phyloP scores from a whole-genome alignment of 2,888 invertebrate genomes.

The Miltochrista miniata region DNA sequence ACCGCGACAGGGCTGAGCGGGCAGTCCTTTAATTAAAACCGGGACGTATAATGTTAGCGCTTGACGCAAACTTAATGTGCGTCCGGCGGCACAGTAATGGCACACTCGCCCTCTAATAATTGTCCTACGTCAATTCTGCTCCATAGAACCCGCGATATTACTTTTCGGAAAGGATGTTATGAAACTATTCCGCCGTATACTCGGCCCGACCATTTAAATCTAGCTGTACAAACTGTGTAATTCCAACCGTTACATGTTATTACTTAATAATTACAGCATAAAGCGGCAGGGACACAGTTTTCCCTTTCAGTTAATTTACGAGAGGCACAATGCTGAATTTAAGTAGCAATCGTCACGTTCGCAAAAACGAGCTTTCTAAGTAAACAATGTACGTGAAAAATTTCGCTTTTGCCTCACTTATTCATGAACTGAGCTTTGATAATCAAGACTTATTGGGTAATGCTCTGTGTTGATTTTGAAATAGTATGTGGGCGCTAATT shows the following conservation, averaged over 20 bases:
- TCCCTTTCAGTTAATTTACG: conserved; percentile 67
- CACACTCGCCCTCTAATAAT: conserved; percentile 70
- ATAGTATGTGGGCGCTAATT: too few relatives aligned
- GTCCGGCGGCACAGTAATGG: conserved; percentile 73
- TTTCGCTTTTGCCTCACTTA: conserved; percentile 52
- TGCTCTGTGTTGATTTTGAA: conserved; percentile 25
- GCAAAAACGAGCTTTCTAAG: conserved; percentile 78
- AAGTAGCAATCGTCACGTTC: conserved; percentile 77
- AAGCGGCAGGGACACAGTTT: conserved; percentile 49
- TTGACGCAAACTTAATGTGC: conserved; percentile 78
- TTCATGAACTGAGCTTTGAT: conserved; percentile 35
- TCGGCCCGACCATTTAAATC: conserved; percentile 18
- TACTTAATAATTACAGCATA: conserved; percentile 15
- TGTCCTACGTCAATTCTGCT: conserved; percentile 75
- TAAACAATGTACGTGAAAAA: conserved; percentile 79
- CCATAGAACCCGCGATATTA: conserved; percentile 46
- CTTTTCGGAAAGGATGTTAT: conserved; percentile 42
- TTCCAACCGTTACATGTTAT: conserved; percentile 18
- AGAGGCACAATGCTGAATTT: conserved; percentile 61
- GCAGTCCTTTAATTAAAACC: conserved; percentile 82
- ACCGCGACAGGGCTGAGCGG: conserved; percentile 64
- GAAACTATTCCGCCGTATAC: conserved; percentile 27
- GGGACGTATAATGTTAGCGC: conserved; percentile 76
- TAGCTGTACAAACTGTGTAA: conserved; percentile 24
- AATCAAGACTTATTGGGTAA: conserved; percentile 33